Evolutionary conservation across 2,888 invertebrate genomes (phyloP).

Genomic region (Sphaerophoria rueppellii): DNA sequence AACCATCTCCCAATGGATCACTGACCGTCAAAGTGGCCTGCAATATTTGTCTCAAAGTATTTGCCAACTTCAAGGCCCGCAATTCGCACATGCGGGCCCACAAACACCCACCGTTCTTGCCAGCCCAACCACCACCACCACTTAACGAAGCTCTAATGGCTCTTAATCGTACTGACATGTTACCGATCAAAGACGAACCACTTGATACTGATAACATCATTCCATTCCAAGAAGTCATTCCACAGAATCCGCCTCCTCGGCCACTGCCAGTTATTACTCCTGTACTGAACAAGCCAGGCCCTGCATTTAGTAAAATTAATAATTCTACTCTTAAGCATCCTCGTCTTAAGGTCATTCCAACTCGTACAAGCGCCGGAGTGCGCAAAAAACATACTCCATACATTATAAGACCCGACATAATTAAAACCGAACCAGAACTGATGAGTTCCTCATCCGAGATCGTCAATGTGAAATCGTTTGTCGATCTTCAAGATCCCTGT

Average conservation of each 20-base stretch:
- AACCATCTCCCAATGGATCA: slow-evolving; percentile 11
- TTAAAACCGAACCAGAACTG: slow-evolving; percentile 39
- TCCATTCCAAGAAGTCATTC: slow-evolving; percentile 44
- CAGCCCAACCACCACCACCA: slow-evolving; percentile 49
- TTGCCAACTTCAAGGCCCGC: slow-evolving; percentile 77
- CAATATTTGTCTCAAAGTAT: slow-evolving; percentile 76
- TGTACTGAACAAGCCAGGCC: slow-evolving; percentile 35
- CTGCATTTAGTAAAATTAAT: slow-evolving; percentile 38
- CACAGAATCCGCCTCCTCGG: neutral
- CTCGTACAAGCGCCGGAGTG: slow-evolving; percentile 28
- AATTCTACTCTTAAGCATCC: slow-evolving; percentile 17
- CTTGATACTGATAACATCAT: slow-evolving; percentile 44
- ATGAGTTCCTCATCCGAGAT: neutral
- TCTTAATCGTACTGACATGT: slow-evolving; percentile 39
- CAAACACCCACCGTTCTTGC: slow-evolving; percentile 70
- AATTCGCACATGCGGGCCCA: slow-evolving; percentile 79
- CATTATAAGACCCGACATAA: neutral
- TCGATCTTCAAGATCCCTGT: slow-evolving; percentile 64
- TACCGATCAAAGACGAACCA: slow-evolving; percentile 56
- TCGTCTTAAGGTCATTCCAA: slow-evolving; percentile 30
- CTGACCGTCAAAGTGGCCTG: slow-evolving; percentile 74
- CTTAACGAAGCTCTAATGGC: slow-evolving; percentile 45
- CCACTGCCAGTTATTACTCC: slow-evolving; percentile 4
- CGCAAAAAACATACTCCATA: slow-evolving; percentile 47
- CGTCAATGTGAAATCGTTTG: slow-evolving; percentile 49